phyloP scores from a whole-genome alignment of 2,888 invertebrate species.

The Cremastinae sp. region DNA sequence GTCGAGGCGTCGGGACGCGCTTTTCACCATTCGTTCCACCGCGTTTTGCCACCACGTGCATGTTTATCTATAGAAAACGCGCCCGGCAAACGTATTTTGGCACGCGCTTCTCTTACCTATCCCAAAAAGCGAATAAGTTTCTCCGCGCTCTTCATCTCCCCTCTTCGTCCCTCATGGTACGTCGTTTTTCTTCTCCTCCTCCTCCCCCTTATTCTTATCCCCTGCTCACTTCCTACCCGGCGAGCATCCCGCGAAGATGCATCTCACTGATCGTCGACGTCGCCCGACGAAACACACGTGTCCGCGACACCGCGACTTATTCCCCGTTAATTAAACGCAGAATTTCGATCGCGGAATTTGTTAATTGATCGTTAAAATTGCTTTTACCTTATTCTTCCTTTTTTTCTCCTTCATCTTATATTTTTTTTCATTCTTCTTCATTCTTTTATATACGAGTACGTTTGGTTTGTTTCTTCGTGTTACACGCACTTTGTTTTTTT shows the following conservation, averaged over 20 bases:
- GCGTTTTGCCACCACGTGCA: constrained; percentile 26
- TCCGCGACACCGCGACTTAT: constrained; percentile 38
- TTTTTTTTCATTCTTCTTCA: too few species aligned
- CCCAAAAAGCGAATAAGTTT: constrained; percentile 4
- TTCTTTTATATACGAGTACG: too few species aligned
- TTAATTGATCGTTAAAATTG: constrained; percentile 4
- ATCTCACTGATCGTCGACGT: constrained; percentile 34
- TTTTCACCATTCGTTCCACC: constrained; percentile 62
- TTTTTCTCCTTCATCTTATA: too few species aligned
- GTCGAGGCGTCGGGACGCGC: constrained; percentile 74
- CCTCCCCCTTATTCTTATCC: neutral
- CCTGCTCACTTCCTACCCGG: constrained; percentile 16
- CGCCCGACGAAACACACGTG: constrained; percentile 32
- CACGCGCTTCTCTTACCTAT: constrained; percentile 45
- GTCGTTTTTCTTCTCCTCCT: neutral
- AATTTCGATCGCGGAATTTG: constrained; percentile 24
- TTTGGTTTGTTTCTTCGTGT: too few species aligned
- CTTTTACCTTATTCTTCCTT: too few species aligned
- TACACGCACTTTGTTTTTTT: too few species aligned
- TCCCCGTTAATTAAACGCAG: constrained; percentile 25
- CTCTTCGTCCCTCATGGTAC: neutral
- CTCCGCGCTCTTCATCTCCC: neutral
- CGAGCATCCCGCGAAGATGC: constrained; percentile 42
- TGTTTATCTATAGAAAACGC: constrained; percentile 37
- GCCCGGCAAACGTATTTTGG: constrained; percentile 51